Evolutionary conservation across 2,797 vertebrate species (phyloP), one percentile per base, ranked within the genome.

Genomic region (Myotis pilosus): DNA sequence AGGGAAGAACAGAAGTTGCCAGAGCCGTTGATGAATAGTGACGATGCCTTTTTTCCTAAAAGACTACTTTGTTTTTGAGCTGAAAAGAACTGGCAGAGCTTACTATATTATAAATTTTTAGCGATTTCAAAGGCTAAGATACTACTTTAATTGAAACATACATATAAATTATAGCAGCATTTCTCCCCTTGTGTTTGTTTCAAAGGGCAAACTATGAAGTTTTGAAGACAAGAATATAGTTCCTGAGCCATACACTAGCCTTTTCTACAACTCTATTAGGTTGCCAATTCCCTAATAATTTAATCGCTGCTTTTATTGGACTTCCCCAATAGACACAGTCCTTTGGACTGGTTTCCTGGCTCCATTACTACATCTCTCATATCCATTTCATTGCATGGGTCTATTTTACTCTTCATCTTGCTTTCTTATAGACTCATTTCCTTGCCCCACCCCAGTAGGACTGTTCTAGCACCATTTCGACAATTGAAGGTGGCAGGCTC

Each of bases 141-240:
- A 83, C 6, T 55, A 47, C 1, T 68, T 44, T 74, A 72, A 38
- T 51, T n/a, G 83, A 94, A 91, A 69, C 15, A 64, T 20, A 79
- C 17, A 28, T 28, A 33, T 68, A 36, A 80, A 47, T 80, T 47
- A n/a, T 16, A 74, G 44, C 8, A 57, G 47, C 8, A 47, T 60
- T 75, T 83, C 49, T 49, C 11, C 69, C 38, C 23, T 83, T 87
- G 22, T 41, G 51, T 92, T 92, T 90, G 62, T 78, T 95, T 87
- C 74, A 74, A 94, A 93, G 71, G 60, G 53, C 30, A 93, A 94
- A 55, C 11, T 16, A 57, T 19, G 60, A 83, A 25, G 38, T 80
- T 81, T 20, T 75, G 53, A 96, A 62, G 75, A 80, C 11, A 85
- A 90, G 53, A 84, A 53, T 38, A n/a, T 13, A 47, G 23, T 84